Evolutionary conservation across 64 coral and sea anemone genomes (phyloP), one percentile per base, ranked within the genome.

Genomic region (Acropora yongei): DNA sequence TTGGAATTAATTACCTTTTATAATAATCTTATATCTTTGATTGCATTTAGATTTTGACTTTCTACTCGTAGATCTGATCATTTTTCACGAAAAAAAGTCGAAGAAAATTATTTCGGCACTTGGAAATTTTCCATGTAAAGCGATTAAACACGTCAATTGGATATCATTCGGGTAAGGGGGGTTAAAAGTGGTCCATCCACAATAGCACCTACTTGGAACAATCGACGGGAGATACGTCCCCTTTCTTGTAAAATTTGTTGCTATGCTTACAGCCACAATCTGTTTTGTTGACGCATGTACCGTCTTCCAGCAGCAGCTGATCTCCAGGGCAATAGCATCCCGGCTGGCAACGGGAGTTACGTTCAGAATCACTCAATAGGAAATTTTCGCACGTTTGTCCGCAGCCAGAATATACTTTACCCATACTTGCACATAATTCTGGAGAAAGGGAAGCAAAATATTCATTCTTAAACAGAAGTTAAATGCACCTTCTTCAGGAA

Each of bases 201-300:
- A 30, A 30, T 30, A 13, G 16, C 47, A 82, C 93, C 47, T 93
- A 99, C 97, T 93, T 99, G 55, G 97, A 99, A 86, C 97, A 96
- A 67, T 99, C 97, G 40, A 86, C 86, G 16, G 97, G 97, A n/a
- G 92, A 88, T 3, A 93, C 77, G 0, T 50, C 92, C 20, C 97
- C 97, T 17, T 91, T 91, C 65, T 99, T 66, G 42, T 96, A 99
- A 75, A 89, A 96, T 44, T 93, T 80, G 49, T 91, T 88, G 63
- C 91, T 95, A 79, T 99, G 97, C 73, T 93, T 99, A 86, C 97
- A 99, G 41, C 96, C 94, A 73, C 97, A 99, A 18, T 96, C 51
- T 30, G 76, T 78, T 1, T 75, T 78, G 8, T 61, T 71, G 4
- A 99, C 88, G 60, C 97, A 99, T 1, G 81, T 79, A 2, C 91